Evolutionary conservation across 2,888 invertebrate genomes (phyloP).

Genomic region (Epicampocera succincta): DNA sequence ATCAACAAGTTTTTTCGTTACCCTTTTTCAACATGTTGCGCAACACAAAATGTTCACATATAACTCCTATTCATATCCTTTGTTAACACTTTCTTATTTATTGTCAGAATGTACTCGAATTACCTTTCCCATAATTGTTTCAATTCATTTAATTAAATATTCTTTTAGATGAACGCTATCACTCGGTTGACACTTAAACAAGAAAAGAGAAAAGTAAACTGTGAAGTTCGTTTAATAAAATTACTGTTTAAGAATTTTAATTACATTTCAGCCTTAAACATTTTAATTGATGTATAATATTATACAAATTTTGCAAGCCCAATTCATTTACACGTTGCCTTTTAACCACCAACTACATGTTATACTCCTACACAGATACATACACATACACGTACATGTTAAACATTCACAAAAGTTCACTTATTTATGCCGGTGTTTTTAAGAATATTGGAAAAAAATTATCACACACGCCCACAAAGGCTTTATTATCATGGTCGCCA

Average conservation of each 20-base stretch:
- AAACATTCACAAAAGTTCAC: too few species aligned
- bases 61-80: too few species aligned
- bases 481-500: constrained; percentile 45
- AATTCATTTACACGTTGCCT: constrained; percentile 1
- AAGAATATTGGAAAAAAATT: neutral
- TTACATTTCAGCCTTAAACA: constrained; percentile 30
- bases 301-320: neutral
- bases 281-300: constrained; percentile 37
- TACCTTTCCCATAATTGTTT: too few species aligned
- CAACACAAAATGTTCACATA: too few species aligned
- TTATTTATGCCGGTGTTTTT: neutral
- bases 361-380: neutral
- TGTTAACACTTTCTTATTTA: too few species aligned
- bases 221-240: constrained; percentile 9
- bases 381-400: neutral
- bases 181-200: neutral
- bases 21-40: too few species aligned
- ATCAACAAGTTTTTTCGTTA: too few species aligned
- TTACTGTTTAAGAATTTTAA: constrained; percentile 52
- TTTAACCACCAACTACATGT: constrained; percentile 8
- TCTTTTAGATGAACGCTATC: too few species aligned
- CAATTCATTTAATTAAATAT: too few species aligned
- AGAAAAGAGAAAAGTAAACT: neutral
- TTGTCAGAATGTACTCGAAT: too few species aligned
- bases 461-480: constrained; percentile 7